A percentile compares a stretch with the other conserved stretches of the same genome.
These are phyloP conservation scores for Lepidurus arcticus DNA, from an alignment of 1,140 invertebrate genomes.

Conservation along the genomic window DNA sequence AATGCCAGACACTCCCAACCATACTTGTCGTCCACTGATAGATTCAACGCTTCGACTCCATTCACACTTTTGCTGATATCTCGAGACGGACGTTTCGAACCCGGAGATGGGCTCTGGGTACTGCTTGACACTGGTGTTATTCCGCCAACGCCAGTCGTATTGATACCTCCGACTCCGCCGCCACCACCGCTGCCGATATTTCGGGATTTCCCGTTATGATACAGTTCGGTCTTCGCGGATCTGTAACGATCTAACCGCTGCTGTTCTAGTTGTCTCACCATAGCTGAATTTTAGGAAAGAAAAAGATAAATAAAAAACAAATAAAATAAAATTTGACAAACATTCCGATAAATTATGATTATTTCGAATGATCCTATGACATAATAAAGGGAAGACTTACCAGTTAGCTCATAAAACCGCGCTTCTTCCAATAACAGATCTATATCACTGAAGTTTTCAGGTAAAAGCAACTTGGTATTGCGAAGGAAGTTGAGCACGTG, in stretches of 20 bases:
- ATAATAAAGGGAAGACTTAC: conserved; percentile 54
- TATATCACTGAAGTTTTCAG: conserved; percentile 77
- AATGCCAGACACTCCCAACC: conserved; percentile 76
- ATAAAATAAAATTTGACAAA: not conserved
- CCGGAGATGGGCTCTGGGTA: conserved; percentile 34
- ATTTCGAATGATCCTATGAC: not conserved
- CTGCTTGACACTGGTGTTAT: conserved; percentile 5
- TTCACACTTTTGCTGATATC: conserved; percentile 35
- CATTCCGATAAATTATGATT: not conserved
- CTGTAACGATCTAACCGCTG: conserved; percentile 32
- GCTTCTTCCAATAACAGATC: conserved; percentile 90
- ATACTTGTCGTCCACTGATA: conserved; percentile 39
- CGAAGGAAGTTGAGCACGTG: conserved; percentile 94
- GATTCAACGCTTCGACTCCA: not conserved
- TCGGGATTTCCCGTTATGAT: conserved; percentile 30
- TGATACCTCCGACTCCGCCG: conserved; percentile 6
- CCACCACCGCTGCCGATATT: conserved; percentile 26
- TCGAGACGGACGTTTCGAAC: conserved; percentile 31
- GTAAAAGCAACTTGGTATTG: conserved; percentile 77
- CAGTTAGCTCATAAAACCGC: conserved; percentile 80
- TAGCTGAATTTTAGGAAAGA: conserved; percentile 26
- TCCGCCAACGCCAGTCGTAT: conserved; percentile 22
- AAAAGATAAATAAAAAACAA: conserved; percentile 26
- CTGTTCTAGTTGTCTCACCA: conserved; percentile 36
- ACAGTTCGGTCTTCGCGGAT: conserved; percentile 33